Evolutionary conservation across 2,113 vertebrate species (phyloP).

Genomic region (Bos javanicus): DNA sequence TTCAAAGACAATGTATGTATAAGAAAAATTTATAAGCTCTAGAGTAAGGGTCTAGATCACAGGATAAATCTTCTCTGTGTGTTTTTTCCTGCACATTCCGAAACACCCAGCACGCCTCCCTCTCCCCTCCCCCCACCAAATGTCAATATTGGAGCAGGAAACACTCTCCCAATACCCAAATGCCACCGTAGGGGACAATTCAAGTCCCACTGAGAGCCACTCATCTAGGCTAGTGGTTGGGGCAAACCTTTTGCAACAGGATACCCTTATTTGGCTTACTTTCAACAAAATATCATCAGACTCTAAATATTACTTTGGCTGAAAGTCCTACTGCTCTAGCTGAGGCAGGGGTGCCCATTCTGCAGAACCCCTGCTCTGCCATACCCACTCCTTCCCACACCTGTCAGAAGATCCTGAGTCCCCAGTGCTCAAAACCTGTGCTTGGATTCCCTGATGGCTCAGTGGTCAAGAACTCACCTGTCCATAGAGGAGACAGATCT

Average conservation of each 20-base stretch:
- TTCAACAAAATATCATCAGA: neutral
- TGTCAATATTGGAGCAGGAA: neutral
- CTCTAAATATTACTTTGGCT: accelerated
- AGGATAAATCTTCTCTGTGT: neutral
- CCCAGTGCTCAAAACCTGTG: neutral
- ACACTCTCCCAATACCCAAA: neutral
- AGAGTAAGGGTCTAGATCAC: neutral
- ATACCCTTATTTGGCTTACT: neutral
- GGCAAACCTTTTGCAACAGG: neutral
- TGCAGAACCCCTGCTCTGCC: accelerated
- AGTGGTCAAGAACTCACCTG: neutral
- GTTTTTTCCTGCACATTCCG: neutral
- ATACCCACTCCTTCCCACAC: accelerated
- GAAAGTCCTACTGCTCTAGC: no score
- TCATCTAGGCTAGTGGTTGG: no score
- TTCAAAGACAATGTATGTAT: neutral
- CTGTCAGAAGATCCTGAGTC: neutral
- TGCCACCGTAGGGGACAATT: accelerated
- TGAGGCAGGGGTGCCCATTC: neutral
- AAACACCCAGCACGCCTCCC: neutral
- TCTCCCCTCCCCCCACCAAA: no score
- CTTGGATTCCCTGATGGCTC: neutral
- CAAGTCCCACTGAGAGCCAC: neutral
- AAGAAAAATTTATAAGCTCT: neutral
- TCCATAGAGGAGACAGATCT: neutral